phyloP scores from a whole-genome alignment of 2,797 vertebrate species.

The Anguilla marmorata region DNA sequence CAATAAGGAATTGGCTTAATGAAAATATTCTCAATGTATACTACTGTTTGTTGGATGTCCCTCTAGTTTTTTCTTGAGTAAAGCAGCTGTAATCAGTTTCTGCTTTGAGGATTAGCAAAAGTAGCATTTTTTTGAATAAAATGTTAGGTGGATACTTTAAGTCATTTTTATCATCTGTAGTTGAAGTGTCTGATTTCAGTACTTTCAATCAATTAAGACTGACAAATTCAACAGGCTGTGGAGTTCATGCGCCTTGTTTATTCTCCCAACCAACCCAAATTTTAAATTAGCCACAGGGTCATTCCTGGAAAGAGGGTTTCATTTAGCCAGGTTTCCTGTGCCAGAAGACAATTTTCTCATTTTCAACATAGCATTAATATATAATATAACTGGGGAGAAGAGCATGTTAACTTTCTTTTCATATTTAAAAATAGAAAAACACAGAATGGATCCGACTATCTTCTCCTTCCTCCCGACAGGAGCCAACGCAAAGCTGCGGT shows the following conservation, averaged over 20 bases:
- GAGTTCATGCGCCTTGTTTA: not conserved
- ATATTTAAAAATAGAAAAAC: not conserved
- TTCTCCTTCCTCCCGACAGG: slow-evolving; percentile 60
- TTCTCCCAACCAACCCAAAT: not conserved
- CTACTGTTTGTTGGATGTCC: slow-evolving; percentile 1
- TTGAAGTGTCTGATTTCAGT: not conserved
- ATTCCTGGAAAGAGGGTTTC: not conserved
- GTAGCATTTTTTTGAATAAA: not conserved
- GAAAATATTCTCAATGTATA: slow-evolving; percentile 11
- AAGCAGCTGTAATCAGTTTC: not conserved
- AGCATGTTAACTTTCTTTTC: not conserved
- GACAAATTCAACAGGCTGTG: not conserved
- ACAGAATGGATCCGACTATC: not conserved
- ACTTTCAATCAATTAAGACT: not conserved
- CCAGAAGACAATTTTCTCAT: not conserved
- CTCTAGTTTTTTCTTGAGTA: slow-evolving; percentile 8
- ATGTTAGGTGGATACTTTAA: too few relatives aligned
- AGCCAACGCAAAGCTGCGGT: slow-evolving; percentile 83
- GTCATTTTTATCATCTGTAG: not conserved
- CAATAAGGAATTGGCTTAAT: slow-evolving; percentile 3
- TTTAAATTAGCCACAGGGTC: not conserved
- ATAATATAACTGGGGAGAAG: not conserved
- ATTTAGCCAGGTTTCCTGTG: not conserved
- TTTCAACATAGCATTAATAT: not conserved
- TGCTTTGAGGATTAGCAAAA: not conserved